Conservation (phyloP, 1,140 invertebrate genomes). For the Polyergus mexicanus region DNA sequence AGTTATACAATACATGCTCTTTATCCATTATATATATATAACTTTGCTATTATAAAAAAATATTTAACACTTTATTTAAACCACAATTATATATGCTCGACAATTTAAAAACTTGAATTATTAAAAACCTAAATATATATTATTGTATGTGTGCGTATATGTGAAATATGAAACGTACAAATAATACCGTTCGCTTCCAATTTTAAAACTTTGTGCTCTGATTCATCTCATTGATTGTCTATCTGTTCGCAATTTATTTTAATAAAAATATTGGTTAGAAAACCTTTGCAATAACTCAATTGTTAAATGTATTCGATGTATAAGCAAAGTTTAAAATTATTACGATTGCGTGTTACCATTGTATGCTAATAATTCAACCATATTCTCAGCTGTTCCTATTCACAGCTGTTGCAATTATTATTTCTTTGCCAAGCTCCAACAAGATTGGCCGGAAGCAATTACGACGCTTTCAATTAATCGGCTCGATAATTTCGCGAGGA, state of each 20-base stretch:
- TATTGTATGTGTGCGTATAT: too few species aligned
- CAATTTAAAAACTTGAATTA: too few species aligned
- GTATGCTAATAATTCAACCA: background rate
- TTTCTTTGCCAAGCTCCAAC: slow-evolving; percentile 52
- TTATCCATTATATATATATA: background rate
- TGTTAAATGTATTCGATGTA: background rate
- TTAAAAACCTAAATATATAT: too few species aligned
- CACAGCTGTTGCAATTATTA: slow-evolving; percentile 24
- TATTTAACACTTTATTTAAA: too few species aligned
- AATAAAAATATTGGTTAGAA: background rate
- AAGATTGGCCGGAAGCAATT: slow-evolving; percentile 73
- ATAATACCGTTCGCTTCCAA: too few species aligned
- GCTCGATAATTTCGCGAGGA: slow-evolving; percentile 74
- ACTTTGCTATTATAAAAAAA: too few species aligned
- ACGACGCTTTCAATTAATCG: slow-evolving; percentile 69
- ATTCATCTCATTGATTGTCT: too few species aligned
- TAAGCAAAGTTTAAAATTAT: slow-evolving; percentile 8
- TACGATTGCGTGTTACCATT: background rate
- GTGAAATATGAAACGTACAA: too few species aligned
- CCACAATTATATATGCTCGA: too few species aligned
- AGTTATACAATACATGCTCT: background rate
- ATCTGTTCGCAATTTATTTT: too few species aligned
- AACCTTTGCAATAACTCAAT: background rate
- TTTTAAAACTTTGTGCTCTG: too few species aligned
- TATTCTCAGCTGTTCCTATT: slow-evolving; percentile 7